phyloP scores from a whole-genome alignment of 2,888 invertebrate genomes.

The Drosophila histrio region DNA sequence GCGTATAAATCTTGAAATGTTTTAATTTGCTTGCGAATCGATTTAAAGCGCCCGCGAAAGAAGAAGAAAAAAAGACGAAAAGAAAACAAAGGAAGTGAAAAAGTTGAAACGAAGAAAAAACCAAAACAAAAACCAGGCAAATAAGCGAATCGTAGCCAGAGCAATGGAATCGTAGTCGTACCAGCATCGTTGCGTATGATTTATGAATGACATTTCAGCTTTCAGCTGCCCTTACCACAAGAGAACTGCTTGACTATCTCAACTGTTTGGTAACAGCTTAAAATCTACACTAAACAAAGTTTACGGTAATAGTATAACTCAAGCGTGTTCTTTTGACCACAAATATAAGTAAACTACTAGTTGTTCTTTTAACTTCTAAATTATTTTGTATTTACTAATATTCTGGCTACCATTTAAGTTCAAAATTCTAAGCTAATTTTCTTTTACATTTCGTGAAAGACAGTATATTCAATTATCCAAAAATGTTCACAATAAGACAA shows the following conservation, averaged over 20 bases:
- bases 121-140: slow-evolving; percentile 32
- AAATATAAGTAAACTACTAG: too few species aligned
- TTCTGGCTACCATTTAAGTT: too few species aligned
- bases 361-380: too few species aligned
- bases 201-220: slow-evolving; percentile 80
- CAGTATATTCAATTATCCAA: too few species aligned
- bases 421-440: too few species aligned
- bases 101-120: slow-evolving; percentile 5
- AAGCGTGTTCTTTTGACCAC: too few species aligned
- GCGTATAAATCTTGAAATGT: slow-evolving; percentile 84
- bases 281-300: too few species aligned
- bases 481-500: too few species aligned
- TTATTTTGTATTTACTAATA: too few species aligned
- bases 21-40: slow-evolving; percentile 83
- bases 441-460: too few species aligned
- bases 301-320: too few species aligned
- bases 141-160: slow-evolving; percentile 23
- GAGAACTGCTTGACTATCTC: not conserved
- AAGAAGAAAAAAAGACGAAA: slow-evolving; percentile 3
- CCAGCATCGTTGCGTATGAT: slow-evolving; percentile 77
- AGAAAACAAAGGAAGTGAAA: slow-evolving; percentile 7
- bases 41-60: slow-evolving; percentile 68
- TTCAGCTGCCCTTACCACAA: slow-evolving; percentile 18
- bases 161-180: slow-evolving; percentile 44
- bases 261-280: too few species aligned